Base-by-base conservation (phyloP, 2,888 invertebrate species). In the Xylota sylvarum region DNA sequence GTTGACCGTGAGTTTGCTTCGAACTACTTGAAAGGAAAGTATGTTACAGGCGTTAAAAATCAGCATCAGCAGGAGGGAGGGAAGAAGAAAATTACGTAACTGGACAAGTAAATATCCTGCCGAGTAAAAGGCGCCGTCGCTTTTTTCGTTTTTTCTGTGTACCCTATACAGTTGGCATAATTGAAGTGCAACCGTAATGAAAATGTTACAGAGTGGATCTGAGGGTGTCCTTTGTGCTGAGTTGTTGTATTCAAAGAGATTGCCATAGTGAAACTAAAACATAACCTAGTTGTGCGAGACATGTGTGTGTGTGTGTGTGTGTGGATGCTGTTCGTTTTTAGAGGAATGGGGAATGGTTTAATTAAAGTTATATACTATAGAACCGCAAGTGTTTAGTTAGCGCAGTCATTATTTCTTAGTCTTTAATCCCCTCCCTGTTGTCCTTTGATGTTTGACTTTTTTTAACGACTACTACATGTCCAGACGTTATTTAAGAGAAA, bases 151-250 rank as follows among this genome's bases (percentile, higher is more conserved):
- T 43, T 14, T 9, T 43, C 14, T 40, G 14, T 55, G 43, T 43
- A 55, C 30, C 48, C 30, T 43, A n/a, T 12, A 70, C 32, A 56
- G 43, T 43, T 64, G 74, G 60, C 32, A 43, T 69, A 62, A 70
- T 65, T 78, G 60, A 52, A 69, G 30, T 35, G 69, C 52, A 58
- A 19, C 14, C 35, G 56, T 77, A 48, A 77, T 43, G 52, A 17
- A 74, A 74, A 43, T 58, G 58, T 46, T 77, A 46, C 35, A 46
- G 17, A 4, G 32, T 50, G 10, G 4, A 37, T 32, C 37, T 14
- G 52, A 35, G 43, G 77, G 77, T 67, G 67, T 77, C 67, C 77
- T 77, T 60, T 77, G 48, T 77, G 27, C 55, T 58, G 37, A 10
- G 37, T 27, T 55, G 37, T 17, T 56, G 19, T 52, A 56, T 19